Evolutionary conservation across 2,113 vertebrate genomes (phyloP).

Genomic region (Prolemur simus): DNA sequence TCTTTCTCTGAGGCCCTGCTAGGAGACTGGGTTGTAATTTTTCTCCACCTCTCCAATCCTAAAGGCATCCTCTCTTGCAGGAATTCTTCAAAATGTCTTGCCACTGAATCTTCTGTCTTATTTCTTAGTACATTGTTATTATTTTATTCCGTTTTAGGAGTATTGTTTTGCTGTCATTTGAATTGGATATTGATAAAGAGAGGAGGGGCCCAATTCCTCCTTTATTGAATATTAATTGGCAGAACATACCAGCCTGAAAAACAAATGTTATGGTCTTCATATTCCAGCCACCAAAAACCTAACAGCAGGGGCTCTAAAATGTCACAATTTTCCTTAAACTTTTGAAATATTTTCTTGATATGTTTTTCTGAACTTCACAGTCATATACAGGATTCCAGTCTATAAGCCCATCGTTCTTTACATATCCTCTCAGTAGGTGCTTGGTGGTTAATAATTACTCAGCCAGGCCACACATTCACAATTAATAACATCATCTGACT

Average conservation of each 20-base stretch:
- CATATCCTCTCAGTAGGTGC: rapidly evolving
- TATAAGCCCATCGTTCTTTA: too few species aligned
- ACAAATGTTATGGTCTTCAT: neutral
- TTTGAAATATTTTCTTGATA: neutral
- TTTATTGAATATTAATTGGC: neutral
- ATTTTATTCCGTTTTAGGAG: neutral
- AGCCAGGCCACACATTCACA: neutral
- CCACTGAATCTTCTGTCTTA: too few species aligned
- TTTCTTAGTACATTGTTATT: neutral
- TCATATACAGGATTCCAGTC: neutral
- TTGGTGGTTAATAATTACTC: neutral
- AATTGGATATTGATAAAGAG: neutral
- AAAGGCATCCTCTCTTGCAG: neutral
- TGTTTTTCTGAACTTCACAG: neutral
- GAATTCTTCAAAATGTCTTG: neutral
- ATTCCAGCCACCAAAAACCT: neutral
- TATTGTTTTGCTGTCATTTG: neutral
- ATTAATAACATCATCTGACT: neutral
- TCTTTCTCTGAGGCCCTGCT: neutral
- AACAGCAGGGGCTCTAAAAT: neutral
- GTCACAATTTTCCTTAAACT: neutral
- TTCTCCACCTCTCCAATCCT: neutral
- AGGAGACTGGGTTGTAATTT: neutral
- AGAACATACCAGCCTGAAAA: neutral
- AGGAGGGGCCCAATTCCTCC: neutral